A percentile compares a stretch with the other conserved stretches of the same genome.
Conservation (phyloP, 2,888 invertebrate species). For the Diogma glabrata region DNA sequence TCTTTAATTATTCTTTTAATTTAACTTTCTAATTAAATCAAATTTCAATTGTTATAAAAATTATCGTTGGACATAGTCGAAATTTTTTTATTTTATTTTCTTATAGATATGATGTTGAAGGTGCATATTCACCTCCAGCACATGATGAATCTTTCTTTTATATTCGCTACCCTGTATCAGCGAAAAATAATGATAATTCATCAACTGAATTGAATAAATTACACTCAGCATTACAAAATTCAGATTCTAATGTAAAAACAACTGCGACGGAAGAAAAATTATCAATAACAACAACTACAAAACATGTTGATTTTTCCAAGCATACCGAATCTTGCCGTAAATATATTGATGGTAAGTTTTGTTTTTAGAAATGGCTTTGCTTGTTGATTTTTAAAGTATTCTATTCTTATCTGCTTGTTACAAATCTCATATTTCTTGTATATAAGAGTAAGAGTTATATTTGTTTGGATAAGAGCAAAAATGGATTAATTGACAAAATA, state of each 20-base stretch:
- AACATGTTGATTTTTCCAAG: constrained; percentile 44
- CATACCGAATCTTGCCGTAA: constrained; percentile 58
- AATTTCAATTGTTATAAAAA: too few relatives aligned
- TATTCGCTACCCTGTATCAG: constrained; percentile 44
- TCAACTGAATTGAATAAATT: not conserved
- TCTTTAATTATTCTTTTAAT: too few relatives aligned
- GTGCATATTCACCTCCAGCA: constrained; percentile 56
- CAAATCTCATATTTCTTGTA: too few relatives aligned
- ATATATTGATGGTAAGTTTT: constrained; percentile 33
- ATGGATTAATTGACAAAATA: too few relatives aligned
- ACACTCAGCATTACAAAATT: constrained; percentile 1
- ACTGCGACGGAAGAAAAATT: not conserved
- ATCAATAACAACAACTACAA: not conserved
- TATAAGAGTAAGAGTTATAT: too few relatives aligned
- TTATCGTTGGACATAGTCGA: too few relatives aligned
- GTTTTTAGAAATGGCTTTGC: too few relatives aligned
- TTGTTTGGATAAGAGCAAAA: too few relatives aligned
- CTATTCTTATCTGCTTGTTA: too few relatives aligned
- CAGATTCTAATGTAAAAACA: too few relatives aligned
- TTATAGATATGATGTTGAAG: constrained; percentile 43
- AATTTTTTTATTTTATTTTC: constrained; percentile 14
- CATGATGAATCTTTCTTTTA: constrained; percentile 64
- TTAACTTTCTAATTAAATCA: too few relatives aligned
- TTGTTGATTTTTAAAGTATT: too few relatives aligned
- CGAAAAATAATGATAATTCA: constrained; percentile 21